These are phyloP conservation scores for Argyresthia albistria DNA, from an alignment of 2,888 invertebrate species.

Conservation along the genomic window DNA sequence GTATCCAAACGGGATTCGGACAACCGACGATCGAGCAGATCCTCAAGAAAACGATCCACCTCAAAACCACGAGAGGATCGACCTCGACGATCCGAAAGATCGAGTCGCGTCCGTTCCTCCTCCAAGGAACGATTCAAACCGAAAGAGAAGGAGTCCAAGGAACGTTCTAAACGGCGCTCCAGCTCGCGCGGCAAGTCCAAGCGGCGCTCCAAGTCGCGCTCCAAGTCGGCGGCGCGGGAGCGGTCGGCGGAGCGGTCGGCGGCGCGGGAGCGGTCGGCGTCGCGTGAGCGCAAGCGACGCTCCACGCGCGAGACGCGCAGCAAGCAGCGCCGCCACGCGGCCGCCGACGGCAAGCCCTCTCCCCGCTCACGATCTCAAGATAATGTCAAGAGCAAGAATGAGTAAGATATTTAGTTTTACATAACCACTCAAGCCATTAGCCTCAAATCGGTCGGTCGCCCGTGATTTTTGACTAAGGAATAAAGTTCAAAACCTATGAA, in stretches of 20 bases:
- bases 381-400: slow-evolving; percentile 39
- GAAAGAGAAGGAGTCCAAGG: slow-evolving; percentile 37
- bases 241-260: slow-evolving; percentile 25
- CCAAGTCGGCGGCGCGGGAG: slow-evolving; percentile 30
- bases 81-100: slow-evolving; percentile 36
- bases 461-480: too few relatives aligned
- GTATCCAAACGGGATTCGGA: slow-evolving; percentile 46
- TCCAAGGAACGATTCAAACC: slow-evolving; percentile 37
- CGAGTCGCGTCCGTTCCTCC: slow-evolving; percentile 28
- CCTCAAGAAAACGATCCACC: slow-evolving; percentile 40
- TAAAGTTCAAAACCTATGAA: too few relatives aligned
- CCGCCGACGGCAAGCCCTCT: slow-evolving; percentile 34
- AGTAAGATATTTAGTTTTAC: slow-evolving; percentile 30
- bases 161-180: slow-evolving; percentile 35
- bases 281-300: neutral
- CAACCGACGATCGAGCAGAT: slow-evolving; percentile 30
- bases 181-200: slow-evolving; percentile 37
- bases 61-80: slow-evolving; percentile 37
- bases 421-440: too few relatives aligned
- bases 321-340: too few relatives aligned
- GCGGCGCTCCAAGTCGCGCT: slow-evolving; percentile 34
- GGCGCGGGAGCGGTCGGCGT: slow-evolving; percentile 10
- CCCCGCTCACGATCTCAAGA: slow-evolving; percentile 57
- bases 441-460: too few relatives aligned
- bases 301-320: too few relatives aligned